These are phyloP conservation scores for Pundamilia nyererei DNA, from an alignment of 2,113 vertebrate species.

Conservation along the genomic window DNA sequence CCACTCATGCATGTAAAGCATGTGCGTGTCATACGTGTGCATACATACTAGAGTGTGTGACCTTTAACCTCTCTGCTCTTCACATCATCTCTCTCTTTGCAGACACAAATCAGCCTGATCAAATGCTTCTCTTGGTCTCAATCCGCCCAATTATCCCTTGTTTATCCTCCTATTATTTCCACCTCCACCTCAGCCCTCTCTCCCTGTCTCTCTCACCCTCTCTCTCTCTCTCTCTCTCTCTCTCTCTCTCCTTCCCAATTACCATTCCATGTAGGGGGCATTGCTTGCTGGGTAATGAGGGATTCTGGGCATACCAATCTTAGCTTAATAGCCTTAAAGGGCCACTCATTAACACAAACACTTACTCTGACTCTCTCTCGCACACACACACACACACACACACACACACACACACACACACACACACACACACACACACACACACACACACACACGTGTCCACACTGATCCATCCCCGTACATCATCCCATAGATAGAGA, in stretches of 20 bases:
- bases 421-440: not conserved
- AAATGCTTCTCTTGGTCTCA: slow-evolving; percentile 60
- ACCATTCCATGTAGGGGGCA: slow-evolving; percentile 77
- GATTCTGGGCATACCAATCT: slow-evolving; percentile 80
- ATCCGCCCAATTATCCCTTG: slow-evolving; percentile 80
- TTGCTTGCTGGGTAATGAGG: slow-evolving; percentile 77
- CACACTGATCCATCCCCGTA: not conserved
- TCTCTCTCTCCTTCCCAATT: slow-evolving; percentile 68
- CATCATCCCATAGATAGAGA: slow-evolving; percentile 29
- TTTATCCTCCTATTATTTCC: slow-evolving; percentile 53
- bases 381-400: not conserved
- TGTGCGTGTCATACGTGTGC: not conserved
- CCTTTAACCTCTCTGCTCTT: slow-evolving; percentile 60
- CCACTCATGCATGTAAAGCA: not conserved
- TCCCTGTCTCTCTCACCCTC: not conserved
- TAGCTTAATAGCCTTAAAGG: slow-evolving; percentile 83
- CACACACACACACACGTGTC: not conserved
- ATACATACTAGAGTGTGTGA: slow-evolving; percentile 28
- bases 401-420: not conserved
- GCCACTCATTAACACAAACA: slow-evolving; percentile 74
- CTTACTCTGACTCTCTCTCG: not conserved
- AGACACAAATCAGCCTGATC: slow-evolving; percentile 75
- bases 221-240: not conserved
- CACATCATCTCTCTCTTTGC: slow-evolving; percentile 12
- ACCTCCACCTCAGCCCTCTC: not conserved